These are phyloP conservation scores for Aquatica leii DNA, from an alignment of 2,888 invertebrate species.

Conservation along the genomic window DNA sequence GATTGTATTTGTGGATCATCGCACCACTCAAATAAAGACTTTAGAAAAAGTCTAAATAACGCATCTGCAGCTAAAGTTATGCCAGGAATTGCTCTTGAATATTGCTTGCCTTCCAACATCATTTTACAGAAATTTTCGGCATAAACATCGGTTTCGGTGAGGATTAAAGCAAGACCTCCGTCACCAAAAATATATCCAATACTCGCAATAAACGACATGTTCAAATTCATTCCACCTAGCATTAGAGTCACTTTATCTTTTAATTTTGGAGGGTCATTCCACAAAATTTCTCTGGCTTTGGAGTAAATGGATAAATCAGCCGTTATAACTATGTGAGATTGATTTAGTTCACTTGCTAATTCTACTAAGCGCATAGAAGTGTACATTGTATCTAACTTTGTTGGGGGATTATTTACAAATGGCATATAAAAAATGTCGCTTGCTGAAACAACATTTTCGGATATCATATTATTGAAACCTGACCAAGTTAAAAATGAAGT, in stretches of 20 bases:
- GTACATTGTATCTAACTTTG: slow-evolving; percentile 30
- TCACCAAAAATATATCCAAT: slow-evolving; percentile 37
- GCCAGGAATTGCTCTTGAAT: slow-evolving; percentile 24
- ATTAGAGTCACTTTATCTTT: slow-evolving; percentile 30
- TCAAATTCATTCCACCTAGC: slow-evolving; percentile 28
- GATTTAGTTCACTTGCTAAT: slow-evolving; percentile 25
- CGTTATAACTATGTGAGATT: slow-evolving; percentile 9
- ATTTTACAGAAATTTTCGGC: slow-evolving; percentile 25
- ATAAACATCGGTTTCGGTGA: slow-evolving; percentile 19
- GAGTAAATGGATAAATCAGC: slow-evolving; percentile 32
- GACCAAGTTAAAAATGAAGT: background rate
- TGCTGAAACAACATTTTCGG: slow-evolving; percentile 2
- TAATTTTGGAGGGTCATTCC: slow-evolving; percentile 29
- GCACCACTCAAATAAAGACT: slow-evolving; percentile 1
- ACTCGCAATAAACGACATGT: slow-evolving; percentile 36
- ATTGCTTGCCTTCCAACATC: slow-evolving; percentile 33
- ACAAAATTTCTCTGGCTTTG: slow-evolving; percentile 35
- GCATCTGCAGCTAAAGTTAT: slow-evolving; percentile 30
- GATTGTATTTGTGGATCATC: background rate
- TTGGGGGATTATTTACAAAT: slow-evolving; percentile 35
- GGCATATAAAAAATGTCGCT: slow-evolving; percentile 31
- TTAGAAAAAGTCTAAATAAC: slow-evolving; percentile 18
- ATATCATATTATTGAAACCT: background rate
- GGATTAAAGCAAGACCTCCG: slow-evolving; percentile 26
- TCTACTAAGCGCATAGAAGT: slow-evolving; percentile 28